These are phyloP conservation scores for Picathartes gymnocephalus DNA, from an alignment of 2,113 vertebrate genomes.

Conservation along the genomic window DNA sequence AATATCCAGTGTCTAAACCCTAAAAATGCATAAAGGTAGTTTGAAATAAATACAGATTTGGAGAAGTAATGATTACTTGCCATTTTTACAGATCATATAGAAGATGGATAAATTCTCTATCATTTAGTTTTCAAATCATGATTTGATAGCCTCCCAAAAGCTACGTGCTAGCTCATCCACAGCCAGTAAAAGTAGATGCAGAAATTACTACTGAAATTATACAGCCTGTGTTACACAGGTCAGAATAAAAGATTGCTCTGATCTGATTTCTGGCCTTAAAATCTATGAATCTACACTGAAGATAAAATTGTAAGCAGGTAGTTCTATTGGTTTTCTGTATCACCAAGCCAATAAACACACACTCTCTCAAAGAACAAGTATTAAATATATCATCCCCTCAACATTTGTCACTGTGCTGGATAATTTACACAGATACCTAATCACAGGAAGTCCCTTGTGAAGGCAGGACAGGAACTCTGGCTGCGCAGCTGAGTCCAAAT, in stretches of 20 bases:
- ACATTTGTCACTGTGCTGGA: neutral
- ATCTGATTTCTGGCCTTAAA: constrained; percentile 23
- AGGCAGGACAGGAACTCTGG: neutral
- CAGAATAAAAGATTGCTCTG: neutral
- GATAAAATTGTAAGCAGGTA: neutral
- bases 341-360: neutral
- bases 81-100: neutral
- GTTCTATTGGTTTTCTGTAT: neutral
- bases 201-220: constrained; percentile 34
- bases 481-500: fast-evolving
- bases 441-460: neutral
- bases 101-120: neutral
- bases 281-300: neutral
- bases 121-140: constrained; percentile 12
- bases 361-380: neutral
- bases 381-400: neutral
- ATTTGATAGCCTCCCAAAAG: constrained; percentile 9
- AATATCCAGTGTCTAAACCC: neutral
- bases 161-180: neutral
- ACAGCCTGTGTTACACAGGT: neutral
- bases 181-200: neutral
- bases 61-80: constrained; percentile 4
- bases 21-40: neutral
- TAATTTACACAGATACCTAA: neutral
- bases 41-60: constrained; percentile 10